Evolutionary conservation across 2,888 invertebrate genomes (phyloP), one percentile per base, ranked within the genome.

Genomic region (Crematogaster levior): DNA sequence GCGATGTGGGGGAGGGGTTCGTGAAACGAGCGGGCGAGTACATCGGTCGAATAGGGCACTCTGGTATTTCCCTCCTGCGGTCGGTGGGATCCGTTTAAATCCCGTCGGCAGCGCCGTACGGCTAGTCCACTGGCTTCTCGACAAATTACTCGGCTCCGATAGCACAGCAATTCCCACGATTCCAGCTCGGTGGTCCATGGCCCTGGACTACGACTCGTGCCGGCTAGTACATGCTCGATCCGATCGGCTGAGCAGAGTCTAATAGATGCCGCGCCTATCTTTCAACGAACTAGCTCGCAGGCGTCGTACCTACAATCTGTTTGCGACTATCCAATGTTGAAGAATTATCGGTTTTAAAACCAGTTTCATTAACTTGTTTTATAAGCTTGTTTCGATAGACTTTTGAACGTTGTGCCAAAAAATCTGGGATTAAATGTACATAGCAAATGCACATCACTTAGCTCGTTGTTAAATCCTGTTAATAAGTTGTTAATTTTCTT

Each of bases 121-220:
- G 84, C 85, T 84, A 82, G 86, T 85, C 86, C 84, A 84, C 88
- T 82, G 85, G 85, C 87, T 86, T 83, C 86, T 84, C 89, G 90
- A 90, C 90, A 90, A 90, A 90, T 90, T 90, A 87, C 89, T 88
- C 88, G 85, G 86, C 83, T 83, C 89, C 90, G 84, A 89, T 86
- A 89, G 86, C 82, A 84, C 83, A 81, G 89, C 89, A 86, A 90
- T 88, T 87, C 86, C 90, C 84, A 79, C 86, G 86, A 90, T 90
- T 90, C 86, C 85, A 81, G 75, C 51, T 66, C 79, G 81, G 27
- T 84, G 86, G 84, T 85, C 84, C 87, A 72, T 65, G 74, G 82
- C 58, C 82, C 88, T 48, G 77, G 46, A 58, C 70, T 34, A 58
- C 34, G 79, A 4, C 68, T 56, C 58, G 66, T 63, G 60, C 79